Conservation (phyloP, 23 tunicate species). For the Styela plicata region DNA sequence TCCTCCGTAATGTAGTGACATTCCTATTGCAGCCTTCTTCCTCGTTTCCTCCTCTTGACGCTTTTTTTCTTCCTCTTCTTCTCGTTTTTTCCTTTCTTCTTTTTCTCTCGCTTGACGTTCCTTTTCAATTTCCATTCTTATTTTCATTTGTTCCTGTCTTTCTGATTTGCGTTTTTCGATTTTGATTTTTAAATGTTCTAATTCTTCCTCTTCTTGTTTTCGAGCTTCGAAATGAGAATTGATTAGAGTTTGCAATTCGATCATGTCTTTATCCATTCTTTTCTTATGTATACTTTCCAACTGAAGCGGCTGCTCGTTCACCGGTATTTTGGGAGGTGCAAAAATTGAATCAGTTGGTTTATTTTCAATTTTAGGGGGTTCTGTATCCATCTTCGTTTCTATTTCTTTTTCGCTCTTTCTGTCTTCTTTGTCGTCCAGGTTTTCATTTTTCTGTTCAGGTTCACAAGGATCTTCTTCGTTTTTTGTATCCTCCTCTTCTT, state of each 20-base stretch:
- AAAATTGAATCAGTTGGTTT: slow-evolving; percentile 51
- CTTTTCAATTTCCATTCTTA: slow-evolving; percentile 73
- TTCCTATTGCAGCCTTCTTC: slow-evolving; percentile 79
- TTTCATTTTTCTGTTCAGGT: too few species aligned
- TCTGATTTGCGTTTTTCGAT: slow-evolving; percentile 64
- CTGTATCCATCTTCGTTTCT: neutral
- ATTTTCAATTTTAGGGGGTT: neutral
- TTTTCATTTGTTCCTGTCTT: slow-evolving; percentile 64
- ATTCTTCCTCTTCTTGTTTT: slow-evolving; percentile 76
- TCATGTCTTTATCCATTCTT: slow-evolving; percentile 80
- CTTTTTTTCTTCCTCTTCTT: slow-evolving; percentile 29
- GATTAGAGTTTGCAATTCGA: slow-evolving; percentile 67
- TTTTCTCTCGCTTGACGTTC: slow-evolving; percentile 76
- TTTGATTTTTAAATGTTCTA: slow-evolving; percentile 43
- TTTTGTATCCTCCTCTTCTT: neutral
- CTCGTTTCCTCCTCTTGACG: slow-evolving; percentile 63
- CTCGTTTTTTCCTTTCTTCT: slow-evolving; percentile 62
- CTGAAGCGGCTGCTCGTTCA: slow-evolving; percentile 43
- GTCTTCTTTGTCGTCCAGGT: neutral
- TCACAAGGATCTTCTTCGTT: neutral
- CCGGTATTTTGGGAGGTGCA: slow-evolving; percentile 72
- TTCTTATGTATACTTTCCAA: slow-evolving; percentile 74
- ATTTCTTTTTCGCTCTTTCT: neutral
- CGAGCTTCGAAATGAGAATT: slow-evolving; percentile 81
- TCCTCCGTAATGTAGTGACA: slow-evolving; percentile 93